Evolutionary conservation across 1,140 invertebrate genomes (phyloP).

Genomic region (Sitobion miscanthi): DNA sequence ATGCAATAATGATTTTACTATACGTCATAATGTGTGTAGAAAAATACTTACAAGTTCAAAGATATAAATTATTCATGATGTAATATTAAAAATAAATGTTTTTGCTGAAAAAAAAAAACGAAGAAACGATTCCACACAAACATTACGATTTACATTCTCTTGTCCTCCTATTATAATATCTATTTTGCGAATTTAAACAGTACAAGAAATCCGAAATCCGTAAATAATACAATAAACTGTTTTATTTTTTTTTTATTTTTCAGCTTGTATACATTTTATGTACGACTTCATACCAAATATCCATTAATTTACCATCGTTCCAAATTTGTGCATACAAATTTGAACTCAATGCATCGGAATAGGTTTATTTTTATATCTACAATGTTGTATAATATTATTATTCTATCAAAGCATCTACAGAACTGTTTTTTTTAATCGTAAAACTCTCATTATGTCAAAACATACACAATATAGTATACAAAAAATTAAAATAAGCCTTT

Average conservation of each 20-base stretch:
- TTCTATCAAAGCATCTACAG: not conserved
- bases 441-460: not conserved
- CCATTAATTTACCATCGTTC: not conserved
- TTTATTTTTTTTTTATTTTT: not conserved
- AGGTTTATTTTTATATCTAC: not conserved
- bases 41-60: not conserved
- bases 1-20: not conserved
- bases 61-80: not conserved
- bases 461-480: not conserved
- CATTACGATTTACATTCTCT: not conserved
- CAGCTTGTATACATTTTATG: not conserved
- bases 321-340: not conserved
- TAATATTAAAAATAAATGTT: conserved; percentile 1
- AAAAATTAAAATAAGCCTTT: not conserved
- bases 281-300: not conserved
- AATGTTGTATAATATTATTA: not conserved
- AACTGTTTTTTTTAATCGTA: not conserved
- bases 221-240: not conserved
- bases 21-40: not conserved
- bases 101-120: not conserved
- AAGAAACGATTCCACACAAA: not conserved
- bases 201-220: not conserved
- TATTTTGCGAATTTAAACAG: not conserved
- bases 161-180: not conserved
- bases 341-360: not conserved